A percentile compares a stretch with the other conserved stretches of the same genome.
Evolutionary conservation across 2,797 vertebrate species (phyloP).

Genomic region (Scomberomorus guttatus): DNA sequence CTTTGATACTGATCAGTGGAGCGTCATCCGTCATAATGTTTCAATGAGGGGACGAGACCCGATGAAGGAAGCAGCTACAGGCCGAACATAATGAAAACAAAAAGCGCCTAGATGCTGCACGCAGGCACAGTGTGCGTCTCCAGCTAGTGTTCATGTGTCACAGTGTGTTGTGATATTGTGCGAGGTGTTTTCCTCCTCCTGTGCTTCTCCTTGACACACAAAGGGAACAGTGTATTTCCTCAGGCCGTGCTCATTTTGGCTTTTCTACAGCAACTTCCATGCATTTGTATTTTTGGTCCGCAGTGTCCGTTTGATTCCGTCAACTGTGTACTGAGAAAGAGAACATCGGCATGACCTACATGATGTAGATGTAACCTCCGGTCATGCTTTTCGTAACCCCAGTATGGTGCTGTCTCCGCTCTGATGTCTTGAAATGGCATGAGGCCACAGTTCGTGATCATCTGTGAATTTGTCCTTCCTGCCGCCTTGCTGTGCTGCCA

Average conservation of each 20-base stretch:
- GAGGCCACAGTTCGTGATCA: slow-evolving; percentile 73
- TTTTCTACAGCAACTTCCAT: slow-evolving; percentile 42
- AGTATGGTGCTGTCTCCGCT: slow-evolving; percentile 62
- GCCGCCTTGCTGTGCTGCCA: slow-evolving; percentile 31
- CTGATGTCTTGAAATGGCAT: slow-evolving; percentile 80
- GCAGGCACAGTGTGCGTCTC: slow-evolving; percentile 20
- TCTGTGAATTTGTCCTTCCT: slow-evolving; percentile 69
- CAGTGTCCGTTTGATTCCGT: slow-evolving; percentile 66
- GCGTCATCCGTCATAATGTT: slow-evolving; percentile 54
- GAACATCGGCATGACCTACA: slow-evolving; percentile 70
- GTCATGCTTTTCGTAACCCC: slow-evolving; percentile 66
- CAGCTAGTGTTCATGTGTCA: slow-evolving; percentile 25
- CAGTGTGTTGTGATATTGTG: slow-evolving; percentile 20
- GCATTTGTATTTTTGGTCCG: slow-evolving; percentile 62
- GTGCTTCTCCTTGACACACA: slow-evolving; percentile 49
- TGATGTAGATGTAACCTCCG: slow-evolving; percentile 65
- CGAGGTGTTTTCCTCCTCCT: slow-evolving; percentile 56
- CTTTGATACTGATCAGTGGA: slow-evolving; percentile 66
- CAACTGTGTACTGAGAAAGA: slow-evolving; percentile 55
- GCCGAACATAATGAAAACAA: slow-evolving; percentile 44
- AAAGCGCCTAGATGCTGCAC: slow-evolving; percentile 13
- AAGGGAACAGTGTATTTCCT: slow-evolving; percentile 45
- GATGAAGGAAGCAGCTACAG: slow-evolving; percentile 47
- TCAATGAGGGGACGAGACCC: slow-evolving; percentile 68
- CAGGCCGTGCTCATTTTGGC: slow-evolving; percentile 50